Evolutionary conservation across 1,140 invertebrate species (phyloP).

Genomic region (Dinothrombium tinctorium): DNA sequence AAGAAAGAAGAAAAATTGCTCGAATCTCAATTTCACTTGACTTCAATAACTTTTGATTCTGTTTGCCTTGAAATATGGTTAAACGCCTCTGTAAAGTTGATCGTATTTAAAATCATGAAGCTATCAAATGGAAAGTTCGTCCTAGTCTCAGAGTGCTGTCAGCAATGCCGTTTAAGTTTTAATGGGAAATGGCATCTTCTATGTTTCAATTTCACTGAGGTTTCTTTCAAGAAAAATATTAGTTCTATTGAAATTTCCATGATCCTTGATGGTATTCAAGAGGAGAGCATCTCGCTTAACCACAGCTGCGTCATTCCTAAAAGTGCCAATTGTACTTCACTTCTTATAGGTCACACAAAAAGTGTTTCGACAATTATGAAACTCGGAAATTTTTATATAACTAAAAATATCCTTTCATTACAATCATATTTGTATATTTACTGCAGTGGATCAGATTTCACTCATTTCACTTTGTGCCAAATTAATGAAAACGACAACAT

Average conservation of each 20-base stretch:
- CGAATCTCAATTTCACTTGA: conserved; percentile 5
- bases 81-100: neutral
- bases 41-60: conserved; percentile 4
- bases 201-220: conserved; percentile 6
- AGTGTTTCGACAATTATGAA: too few relatives aligned
- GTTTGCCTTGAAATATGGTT: conserved; percentile 9
- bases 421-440: neutral
- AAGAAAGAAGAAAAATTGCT: too few relatives aligned
- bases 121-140: neutral
- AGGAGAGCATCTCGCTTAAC: conserved; percentile 2
- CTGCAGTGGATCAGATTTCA: neutral
- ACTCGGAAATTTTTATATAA: too few relatives aligned
- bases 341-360: neutral
- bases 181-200: conserved; percentile 7
- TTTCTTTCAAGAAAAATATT: neutral
- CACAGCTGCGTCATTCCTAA: neutral
- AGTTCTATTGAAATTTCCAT: neutral
- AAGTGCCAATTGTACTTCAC: neutral
- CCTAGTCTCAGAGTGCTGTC: neutral
- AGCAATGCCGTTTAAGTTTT: neutral
- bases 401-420: too few relatives aligned
- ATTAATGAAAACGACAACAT: neutral
- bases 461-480: neutral
- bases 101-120: conserved; percentile 1
- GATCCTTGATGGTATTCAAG: neutral